Base-by-base conservation (phyloP, 1,140 invertebrate species). In the Dermatophagoides farinae region DNA sequence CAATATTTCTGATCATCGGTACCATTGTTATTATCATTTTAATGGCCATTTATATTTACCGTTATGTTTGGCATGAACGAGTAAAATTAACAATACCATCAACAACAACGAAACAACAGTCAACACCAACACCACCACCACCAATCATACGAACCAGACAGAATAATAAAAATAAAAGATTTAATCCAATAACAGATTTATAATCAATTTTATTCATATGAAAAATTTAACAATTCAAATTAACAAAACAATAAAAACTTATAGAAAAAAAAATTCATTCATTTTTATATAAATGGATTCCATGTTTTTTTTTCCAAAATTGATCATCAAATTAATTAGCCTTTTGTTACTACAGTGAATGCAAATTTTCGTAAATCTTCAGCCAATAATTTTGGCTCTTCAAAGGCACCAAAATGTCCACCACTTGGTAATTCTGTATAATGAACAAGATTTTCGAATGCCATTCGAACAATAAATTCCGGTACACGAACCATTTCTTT, bases 361-460 rank as follows among this genome's bases (percentile, higher is more conserved):
- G 53, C 53, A 55, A 55, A 55, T 14, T 38, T 31, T 38, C 25
- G 39, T 25, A 55, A 38, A 40, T 55, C 53, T 31, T 55, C 53
- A 6, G 25, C 53, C 31, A 58, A n/a, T 22, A 79, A 65, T 65
- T 80, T 66, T 0, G 86, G 86, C 50, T 81, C 76, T 69, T 92
- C 83, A 62, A 90, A 77, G 0, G 84, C 86, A 10, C 82, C 82
- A 69, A 91, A 92, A 71, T 92, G 88, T 1, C 88, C 88, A 1
- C 86, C 86, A 14, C 66, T 53, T 11, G 67, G 63, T 64, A 68
- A 64, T 51, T 44, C 37, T 50, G 58, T 70, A 47, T 70, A 72
- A 18, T 65, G 65, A 2, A 71, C 64, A 25, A 76, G 25, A 59
- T 75, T 74, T 14, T 22, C 41, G 51, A 12, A 61, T 1, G 47